phyloP scores from a whole-genome alignment of 2,113 vertebrate species.

The Gymnorhina tibicen region DNA sequence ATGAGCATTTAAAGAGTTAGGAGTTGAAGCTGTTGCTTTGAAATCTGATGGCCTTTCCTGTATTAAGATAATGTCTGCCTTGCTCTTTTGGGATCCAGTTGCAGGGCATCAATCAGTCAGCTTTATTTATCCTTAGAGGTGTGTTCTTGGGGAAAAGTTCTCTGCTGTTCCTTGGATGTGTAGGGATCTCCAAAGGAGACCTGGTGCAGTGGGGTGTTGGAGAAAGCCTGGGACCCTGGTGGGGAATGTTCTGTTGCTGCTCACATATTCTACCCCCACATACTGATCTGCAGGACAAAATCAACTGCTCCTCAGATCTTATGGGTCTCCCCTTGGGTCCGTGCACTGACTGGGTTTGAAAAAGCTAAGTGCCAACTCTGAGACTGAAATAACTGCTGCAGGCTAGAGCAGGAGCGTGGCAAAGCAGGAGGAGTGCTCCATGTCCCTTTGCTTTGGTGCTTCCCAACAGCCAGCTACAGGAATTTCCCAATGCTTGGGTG shows the following conservation, averaged over 20 bases:
- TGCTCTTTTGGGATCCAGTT: not conserved
- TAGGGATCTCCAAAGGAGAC: not conserved
- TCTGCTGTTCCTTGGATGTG: not conserved
- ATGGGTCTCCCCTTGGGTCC: not conserved
- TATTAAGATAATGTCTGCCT: not conserved
- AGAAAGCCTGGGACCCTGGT: not conserved
- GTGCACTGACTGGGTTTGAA: not conserved
- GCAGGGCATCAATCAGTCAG: not conserved
- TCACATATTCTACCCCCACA: not conserved
- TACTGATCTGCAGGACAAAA: not conserved
- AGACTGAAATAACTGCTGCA: not conserved
- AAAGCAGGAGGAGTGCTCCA: not conserved
- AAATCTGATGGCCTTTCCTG: constrained; percentile 2
- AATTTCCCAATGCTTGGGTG: not conserved
- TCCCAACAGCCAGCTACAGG: not conserved
- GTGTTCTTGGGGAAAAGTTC: too few species aligned
- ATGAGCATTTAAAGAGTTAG: constrained; percentile 8
- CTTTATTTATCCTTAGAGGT: not conserved
- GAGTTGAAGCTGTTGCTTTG: constrained; percentile 1
- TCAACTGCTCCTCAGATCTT: not conserved
- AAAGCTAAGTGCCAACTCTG: not conserved
- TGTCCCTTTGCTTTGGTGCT: not conserved
- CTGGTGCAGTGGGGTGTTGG: not conserved
- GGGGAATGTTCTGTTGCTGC: not conserved
- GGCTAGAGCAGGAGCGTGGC: not conserved